These are phyloP conservation scores for Procavia capensis DNA, from an alignment of 2,113 vertebrate genomes.

Conservation along the genomic window DNA sequence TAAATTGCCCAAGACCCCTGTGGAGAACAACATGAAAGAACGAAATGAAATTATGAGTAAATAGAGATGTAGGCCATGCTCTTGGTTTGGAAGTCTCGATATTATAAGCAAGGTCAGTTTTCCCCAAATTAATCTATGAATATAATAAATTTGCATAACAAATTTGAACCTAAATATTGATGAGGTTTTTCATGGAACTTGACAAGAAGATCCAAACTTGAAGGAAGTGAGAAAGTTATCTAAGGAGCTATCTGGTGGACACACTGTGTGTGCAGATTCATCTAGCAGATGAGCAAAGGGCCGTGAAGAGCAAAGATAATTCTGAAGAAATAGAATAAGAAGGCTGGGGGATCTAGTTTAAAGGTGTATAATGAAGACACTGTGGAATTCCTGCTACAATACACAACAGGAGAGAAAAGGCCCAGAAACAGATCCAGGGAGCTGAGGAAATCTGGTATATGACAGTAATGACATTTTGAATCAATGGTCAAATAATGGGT, in stretches of 20 bases:
- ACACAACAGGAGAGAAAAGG: not conserved
- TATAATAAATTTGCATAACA: no score
- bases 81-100: not conserved
- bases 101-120: not conserved
- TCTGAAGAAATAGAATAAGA: constrained; percentile 21
- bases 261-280: no score
- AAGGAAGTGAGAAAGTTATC: not conserved
- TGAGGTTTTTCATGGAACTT: not conserved
- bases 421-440: not conserved
- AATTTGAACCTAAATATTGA: not conserved
- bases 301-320: not conserved
- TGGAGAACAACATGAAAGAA: not conserved
- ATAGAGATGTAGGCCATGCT: not conserved
- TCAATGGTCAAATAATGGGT: not conserved
- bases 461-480: not conserved
- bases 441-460: not conserved
- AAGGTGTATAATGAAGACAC: not conserved
- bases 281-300: not conserved
- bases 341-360: not conserved
- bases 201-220: not conserved
- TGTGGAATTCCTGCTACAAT: not conserved
- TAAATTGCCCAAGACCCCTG: not conserved
- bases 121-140: not conserved
- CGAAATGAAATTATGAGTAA: not conserved
- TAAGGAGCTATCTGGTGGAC: no score